Percentiles rank a stretch among this genome's conserved stretches.
Evolutionary conservation across 2,797 vertebrate genomes (phyloP).

Genomic region (Silurus aristotelis): DNA sequence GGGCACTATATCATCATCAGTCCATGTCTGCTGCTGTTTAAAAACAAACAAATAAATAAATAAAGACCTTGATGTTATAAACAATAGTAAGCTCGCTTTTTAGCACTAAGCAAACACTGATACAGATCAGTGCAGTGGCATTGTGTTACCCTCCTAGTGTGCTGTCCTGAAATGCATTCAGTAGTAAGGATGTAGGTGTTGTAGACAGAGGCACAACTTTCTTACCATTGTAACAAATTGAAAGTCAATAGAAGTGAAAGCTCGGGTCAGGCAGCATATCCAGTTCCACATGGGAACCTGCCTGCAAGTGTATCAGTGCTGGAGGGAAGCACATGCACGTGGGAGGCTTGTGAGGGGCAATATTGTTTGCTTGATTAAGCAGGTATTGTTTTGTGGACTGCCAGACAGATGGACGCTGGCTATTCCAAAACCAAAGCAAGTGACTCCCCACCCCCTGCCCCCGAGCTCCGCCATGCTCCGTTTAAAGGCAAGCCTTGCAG

Average conservation of each 20-base stretch:
- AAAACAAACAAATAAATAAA: background rate
- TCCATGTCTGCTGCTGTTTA: background rate
- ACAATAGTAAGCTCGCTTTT: background rate
- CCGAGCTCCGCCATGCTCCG: background rate
- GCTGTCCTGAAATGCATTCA: background rate
- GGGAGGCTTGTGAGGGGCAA: conserved; percentile 45
- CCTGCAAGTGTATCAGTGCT: conserved; percentile 1
- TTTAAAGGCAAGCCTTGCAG: conserved; percentile 32
- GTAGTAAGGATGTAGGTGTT: background rate
- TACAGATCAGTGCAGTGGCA: background rate
- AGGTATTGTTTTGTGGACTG: conserved; percentile 62
- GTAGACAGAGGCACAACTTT: background rate
- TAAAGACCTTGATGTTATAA: background rate
- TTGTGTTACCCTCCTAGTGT: background rate
- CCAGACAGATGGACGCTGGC: conserved; percentile 74
- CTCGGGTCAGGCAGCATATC: background rate
- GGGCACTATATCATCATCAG: background rate
- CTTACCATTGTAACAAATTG: background rate
- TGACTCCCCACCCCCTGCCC: background rate
- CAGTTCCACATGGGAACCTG: background rate
- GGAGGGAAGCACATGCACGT: background rate
- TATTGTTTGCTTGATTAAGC: conserved; percentile 76
- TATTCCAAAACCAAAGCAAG: conserved; percentile 47
- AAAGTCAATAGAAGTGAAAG: background rate
- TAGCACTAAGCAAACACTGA: background rate